Evolutionary conservation across 2,888 invertebrate genomes (phyloP).

Genomic region (Spialia ferax): DNA sequence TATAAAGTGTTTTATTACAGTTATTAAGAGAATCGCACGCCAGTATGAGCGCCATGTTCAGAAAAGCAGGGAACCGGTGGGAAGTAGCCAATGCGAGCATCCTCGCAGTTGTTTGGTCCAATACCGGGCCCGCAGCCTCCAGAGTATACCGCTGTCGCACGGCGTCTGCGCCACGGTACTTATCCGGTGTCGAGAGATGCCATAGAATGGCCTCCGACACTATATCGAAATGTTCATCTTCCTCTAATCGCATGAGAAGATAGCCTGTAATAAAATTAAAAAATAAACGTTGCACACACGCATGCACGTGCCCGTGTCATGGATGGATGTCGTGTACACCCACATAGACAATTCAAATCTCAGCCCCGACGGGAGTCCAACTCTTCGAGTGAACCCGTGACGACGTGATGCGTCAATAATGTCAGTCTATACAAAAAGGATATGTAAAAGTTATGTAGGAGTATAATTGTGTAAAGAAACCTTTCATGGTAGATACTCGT

Average conservation of each 20-base stretch:
- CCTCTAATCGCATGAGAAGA: constrained; percentile 63
- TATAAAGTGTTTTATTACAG: constrained; percentile 58
- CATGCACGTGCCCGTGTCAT: too few species aligned
- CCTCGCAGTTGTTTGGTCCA: constrained; percentile 57
- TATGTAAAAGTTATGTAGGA: too few species aligned
- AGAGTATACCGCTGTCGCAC: constrained; percentile 51
- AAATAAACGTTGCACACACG: too few species aligned
- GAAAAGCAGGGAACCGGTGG: constrained; percentile 60
- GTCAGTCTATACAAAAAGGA: too few species aligned
- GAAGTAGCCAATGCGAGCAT: constrained; percentile 64
- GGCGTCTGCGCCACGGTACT: constrained; percentile 47
- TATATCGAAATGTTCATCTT: constrained; percentile 61
- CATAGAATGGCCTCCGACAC: constrained; percentile 62
- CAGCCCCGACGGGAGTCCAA: too few species aligned
- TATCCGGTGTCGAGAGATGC: constrained; percentile 64
- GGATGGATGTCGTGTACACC: too few species aligned
- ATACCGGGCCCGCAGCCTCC: constrained; percentile 56
- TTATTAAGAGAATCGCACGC: constrained; percentile 62
- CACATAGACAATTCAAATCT: too few species aligned
- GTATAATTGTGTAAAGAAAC: too few species aligned
- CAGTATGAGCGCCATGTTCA: constrained; percentile 62
- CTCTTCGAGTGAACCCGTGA: too few species aligned
- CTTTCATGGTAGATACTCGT: too few species aligned
- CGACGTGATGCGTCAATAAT: too few species aligned
- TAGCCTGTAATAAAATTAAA: constrained; percentile 57